These are phyloP conservation scores for Acipenser transmontanus DNA, from an alignment of 2,797 vertebrate species.

Conservation along the genomic window DNA sequence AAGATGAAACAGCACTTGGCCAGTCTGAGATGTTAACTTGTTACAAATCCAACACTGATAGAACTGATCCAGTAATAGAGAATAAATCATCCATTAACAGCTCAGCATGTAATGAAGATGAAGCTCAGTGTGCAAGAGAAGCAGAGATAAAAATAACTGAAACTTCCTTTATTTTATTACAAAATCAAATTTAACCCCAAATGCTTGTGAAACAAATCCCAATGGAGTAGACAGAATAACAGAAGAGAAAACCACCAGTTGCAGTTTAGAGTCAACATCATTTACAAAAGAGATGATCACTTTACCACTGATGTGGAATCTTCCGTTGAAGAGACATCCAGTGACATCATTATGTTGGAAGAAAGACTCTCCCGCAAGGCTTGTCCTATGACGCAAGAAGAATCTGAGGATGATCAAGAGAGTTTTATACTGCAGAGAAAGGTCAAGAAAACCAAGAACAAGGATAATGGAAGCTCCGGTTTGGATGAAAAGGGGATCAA, in stretches of 20 bases:
- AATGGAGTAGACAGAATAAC: too few species aligned
- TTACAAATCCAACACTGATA: background rate
- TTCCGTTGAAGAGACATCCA: too few species aligned
- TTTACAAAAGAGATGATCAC: too few species aligned
- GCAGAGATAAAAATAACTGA: background rate
- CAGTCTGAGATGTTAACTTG: background rate
- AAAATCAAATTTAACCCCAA: background rate
- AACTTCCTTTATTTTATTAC: background rate
- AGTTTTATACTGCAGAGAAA: conserved; percentile 14
- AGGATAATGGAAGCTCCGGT: conserved; percentile 9
- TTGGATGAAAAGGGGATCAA: conserved; percentile 7
- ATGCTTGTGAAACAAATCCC: too few species aligned
- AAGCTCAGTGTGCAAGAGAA: background rate
- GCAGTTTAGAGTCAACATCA: too few species aligned
- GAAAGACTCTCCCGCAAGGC: background rate
- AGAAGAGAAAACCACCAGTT: too few species aligned
- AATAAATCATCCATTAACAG: background rate
- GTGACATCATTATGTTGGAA: background rate
- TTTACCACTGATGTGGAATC: too few species aligned
- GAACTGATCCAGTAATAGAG: background rate
- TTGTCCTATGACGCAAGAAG: background rate
- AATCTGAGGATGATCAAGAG: conserved; percentile 18
- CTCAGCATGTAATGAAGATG: background rate
- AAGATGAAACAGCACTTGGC: background rate
- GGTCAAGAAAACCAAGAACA: conserved; percentile 10